phyloP scores from a whole-genome alignment of 2,113 vertebrate species.

The Hypomesus transpacificus region DNA sequence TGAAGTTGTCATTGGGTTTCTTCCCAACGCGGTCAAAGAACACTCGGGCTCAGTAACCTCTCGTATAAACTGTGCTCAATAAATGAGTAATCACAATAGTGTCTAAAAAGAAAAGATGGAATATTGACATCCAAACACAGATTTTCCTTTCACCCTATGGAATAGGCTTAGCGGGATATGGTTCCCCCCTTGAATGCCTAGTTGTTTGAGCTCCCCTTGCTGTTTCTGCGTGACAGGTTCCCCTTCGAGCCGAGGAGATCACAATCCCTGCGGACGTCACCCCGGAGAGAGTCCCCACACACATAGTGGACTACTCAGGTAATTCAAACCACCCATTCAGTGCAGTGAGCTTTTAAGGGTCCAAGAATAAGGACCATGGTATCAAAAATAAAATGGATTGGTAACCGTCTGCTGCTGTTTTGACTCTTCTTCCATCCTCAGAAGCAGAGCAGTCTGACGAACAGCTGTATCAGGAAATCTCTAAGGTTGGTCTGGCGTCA shows the following conservation, averaged over 20 bases:
- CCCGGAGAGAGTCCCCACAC: constrained; percentile 95
- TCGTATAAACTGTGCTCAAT: no score
- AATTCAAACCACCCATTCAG: constrained; percentile 2
- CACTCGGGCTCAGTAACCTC: no score
- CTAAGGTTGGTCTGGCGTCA: constrained; percentile 75
- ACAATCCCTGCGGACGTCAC: constrained; percentile 98
- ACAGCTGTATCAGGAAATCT: constrained; percentile 94
- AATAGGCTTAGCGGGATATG: no score
- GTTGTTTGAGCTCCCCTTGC: background rate
- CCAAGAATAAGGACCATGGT: background rate
- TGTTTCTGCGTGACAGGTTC: constrained; percentile 77
- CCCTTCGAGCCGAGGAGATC: constrained; percentile 93
- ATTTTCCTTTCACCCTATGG: no score
- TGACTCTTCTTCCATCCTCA: constrained; percentile 47
- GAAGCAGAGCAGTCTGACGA: constrained; percentile 96
- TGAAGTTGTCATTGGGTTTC: background rate
- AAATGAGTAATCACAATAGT: no score
- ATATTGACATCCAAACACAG: no score
- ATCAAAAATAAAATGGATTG: background rate
- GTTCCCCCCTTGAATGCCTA: background rate
- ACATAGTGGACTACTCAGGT: constrained; percentile 99
- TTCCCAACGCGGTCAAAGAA: background rate
- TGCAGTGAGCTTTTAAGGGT: no score
- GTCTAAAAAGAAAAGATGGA: no score
- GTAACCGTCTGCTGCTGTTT: constrained; percentile 11